Conservation (phyloP, 30 jellyfish, hydroid and myxozoan genomes). For the Pseudorhiza aurosa region DNA sequence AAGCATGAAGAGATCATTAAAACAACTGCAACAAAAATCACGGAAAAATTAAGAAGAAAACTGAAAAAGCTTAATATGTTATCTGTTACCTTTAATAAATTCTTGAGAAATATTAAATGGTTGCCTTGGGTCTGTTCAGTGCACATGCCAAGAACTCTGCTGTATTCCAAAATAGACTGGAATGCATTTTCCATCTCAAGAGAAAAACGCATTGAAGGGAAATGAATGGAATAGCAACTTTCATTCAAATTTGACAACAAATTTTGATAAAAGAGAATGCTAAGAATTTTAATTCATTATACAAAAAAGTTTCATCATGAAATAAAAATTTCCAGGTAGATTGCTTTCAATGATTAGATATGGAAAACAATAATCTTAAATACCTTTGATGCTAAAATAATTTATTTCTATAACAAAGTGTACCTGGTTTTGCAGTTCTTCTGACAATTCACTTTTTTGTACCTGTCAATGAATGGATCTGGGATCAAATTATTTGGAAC, state of each 20-base stretch:
- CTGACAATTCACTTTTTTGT: not conserved
- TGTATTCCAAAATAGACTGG: conserved; percentile 57
- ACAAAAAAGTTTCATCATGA: no score
- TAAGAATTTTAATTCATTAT: not conserved
- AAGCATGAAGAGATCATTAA: not conserved
- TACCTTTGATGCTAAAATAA: not conserved
- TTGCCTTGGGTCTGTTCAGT: conserved; percentile 20
- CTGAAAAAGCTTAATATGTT: not conserved
- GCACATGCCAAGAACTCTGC: conserved; percentile 44
- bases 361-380: not conserved
- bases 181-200: conserved; percentile 52
- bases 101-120: conserved; percentile 20
- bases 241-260: not conserved
- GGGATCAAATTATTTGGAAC: no score
- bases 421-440: conserved; percentile 51
- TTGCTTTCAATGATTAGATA: not conserved
- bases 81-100: conserved; percentile 30
- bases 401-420: not conserved
- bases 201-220: not conserved
- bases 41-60: not conserved
- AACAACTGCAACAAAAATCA: not conserved
- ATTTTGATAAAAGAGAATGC: not conserved
- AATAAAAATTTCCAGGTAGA: no score
- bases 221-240: not conserved
- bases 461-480: conserved; percentile 1